These are phyloP conservation scores for Drosophila subsilvestris DNA, from an alignment of 2,888 invertebrate genomes.

Conservation along the genomic window DNA sequence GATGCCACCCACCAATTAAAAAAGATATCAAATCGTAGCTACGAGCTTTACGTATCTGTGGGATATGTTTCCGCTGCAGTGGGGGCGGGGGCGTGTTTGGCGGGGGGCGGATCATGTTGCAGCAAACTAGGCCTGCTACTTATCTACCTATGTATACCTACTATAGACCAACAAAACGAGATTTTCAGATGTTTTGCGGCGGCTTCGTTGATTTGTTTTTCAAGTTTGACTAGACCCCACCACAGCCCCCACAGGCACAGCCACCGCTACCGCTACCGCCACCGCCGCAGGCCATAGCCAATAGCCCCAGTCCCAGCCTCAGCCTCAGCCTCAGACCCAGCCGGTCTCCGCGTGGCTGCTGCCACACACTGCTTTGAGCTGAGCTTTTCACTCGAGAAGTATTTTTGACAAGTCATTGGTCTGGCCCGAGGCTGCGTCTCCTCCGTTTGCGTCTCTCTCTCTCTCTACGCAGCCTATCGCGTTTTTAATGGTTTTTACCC, in stretches of 20 bases:
- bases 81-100: too few relatives aligned
- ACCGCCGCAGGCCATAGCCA: slow-evolving; percentile 3
- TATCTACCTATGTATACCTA: not conserved
- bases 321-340: not conserved
- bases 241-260: not conserved
- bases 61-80: not conserved
- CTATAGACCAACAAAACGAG: slow-evolving; percentile 35
- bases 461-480: slow-evolving; percentile 34
- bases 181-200: slow-evolving; percentile 43
- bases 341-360: slow-evolving; percentile 11
- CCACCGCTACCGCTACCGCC: slow-evolving; percentile 2
- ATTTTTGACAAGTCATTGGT: slow-evolving; percentile 65
- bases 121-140: slow-evolving; percentile 31
- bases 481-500: slow-evolving; percentile 24
- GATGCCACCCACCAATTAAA: not conserved
- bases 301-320: not conserved
- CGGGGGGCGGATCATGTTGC: slow-evolving; percentile 7
- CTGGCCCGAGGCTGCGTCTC: slow-evolving; percentile 57
- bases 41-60: slow-evolving; percentile 1
- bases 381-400: slow-evolving; percentile 45
- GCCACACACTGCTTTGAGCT: slow-evolving; percentile 10
- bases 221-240: slow-evolving; percentile 44
- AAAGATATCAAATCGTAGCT: slow-evolving; percentile 12
- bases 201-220: slow-evolving; percentile 43
- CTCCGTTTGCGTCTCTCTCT: slow-evolving; percentile 3